Base-by-base conservation (phyloP, 1,140 invertebrate species). In the Drosophila nigrodunni region DNA sequence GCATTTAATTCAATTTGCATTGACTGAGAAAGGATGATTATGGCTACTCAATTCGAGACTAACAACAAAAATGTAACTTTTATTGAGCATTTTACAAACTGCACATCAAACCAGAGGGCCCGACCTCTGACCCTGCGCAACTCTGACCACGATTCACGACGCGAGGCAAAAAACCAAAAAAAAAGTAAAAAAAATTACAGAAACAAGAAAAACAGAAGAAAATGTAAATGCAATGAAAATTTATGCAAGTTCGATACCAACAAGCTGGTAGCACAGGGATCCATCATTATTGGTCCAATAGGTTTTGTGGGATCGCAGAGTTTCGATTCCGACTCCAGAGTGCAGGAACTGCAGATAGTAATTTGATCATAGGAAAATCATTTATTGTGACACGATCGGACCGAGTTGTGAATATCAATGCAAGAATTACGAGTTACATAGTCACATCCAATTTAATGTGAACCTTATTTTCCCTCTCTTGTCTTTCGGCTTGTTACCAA, bases 21-120 rank as follows among this genome's bases (percentile, higher is more conserved):
- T 21, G 57, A 57, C 46, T 72, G 61, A 47, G 74, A 76, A 58
- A 69, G 64, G 43, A n/a, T 47, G 58, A 67, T 70, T 47, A 49
- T 59, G 70, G 66, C 47, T 60, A 60, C 61, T 87, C 59, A 52
- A 72, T 77, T 55, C 52, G 37, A 64, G 47, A 18, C 37, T 46
- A 37, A 49, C 68, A 78, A 59, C 67, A 78, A 82, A 85, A 89
- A 78, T 80, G 65, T 74, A 72, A 89, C 75, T 85, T 88, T 88
- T 89, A 88, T 89, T 89, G 80, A 76, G 78, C 85, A 85, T 88
- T 86, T 88, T 89, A 78, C 85, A 88, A 88, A 80, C 85, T 71
- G 83, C 77, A 83, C 77, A 88, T 75, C 83, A 77, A 74, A 85
- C 80, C 80, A 50, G 80, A 78, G 85, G 86, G 85, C 78, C 74